Base-by-base conservation (phyloP, 1,140 invertebrate genomes). In the Listronotus oregonensis region DNA sequence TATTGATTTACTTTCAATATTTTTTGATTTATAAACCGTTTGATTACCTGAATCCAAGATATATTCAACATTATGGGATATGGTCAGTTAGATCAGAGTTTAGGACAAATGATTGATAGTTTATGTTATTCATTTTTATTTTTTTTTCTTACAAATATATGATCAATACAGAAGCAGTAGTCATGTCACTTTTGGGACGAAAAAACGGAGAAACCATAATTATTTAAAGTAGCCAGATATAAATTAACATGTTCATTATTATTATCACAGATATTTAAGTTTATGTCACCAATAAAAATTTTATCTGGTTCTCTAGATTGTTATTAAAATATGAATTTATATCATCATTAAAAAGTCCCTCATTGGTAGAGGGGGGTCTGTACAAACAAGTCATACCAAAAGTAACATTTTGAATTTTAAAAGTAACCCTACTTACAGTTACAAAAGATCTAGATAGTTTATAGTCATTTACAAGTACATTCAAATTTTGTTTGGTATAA, bases 111-210 rank as follows among this genome's bases (percentile, higher is more conserved):
- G 42, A 44, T 12, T 58, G 21, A 58, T 44, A 32, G 9, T 58
- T 31, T 31, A 46, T 9, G n/a, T 2, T 1, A 31, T 1, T 4
- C 0, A 17, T 3, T 31, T 46, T 31, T n/a, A 44, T 3, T 8
- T 42, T 44, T n/a, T n/a, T 32, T 58, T 10, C 21, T 44, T 11
- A 58, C 43, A 44, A 58, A 46, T 8, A 58, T 58, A 58, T 58
- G 55, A 12, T 58, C 55, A 44, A 58, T 58, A 10, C 17, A 34
- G 42, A 46, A 5, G 40, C 15, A 21, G 42, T 46, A 5, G 17
- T 46, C 0, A 31, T 1, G 55, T 58, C n/a, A 58, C 31, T 46
- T 21, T 46, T 58, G 6, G 21, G 21, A n/a, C 27, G 6, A 0
- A 58, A 46, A 42, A 14, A 46, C 9, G 42, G 46, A 9, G 44